phyloP scores from a whole-genome alignment of 2,888 invertebrate genomes.

The Drosophila testacea region DNA sequence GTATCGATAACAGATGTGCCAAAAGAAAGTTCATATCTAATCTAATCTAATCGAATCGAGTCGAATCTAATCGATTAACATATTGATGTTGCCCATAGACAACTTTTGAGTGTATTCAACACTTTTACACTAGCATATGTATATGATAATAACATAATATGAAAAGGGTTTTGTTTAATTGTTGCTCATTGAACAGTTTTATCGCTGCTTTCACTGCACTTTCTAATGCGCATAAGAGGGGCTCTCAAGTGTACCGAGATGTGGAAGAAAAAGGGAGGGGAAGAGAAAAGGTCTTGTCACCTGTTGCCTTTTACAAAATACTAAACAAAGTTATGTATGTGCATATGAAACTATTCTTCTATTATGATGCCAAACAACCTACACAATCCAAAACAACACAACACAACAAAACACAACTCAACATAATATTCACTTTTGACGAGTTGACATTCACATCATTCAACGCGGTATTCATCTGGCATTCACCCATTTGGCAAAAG shows the following conservation, averaged over 20 bases:
- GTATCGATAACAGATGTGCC: conserved; percentile 24
- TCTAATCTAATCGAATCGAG: conserved; percentile 27
- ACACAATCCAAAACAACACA: conserved; percentile 23
- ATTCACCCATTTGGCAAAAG: conserved; percentile 28
- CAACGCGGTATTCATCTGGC: conserved; percentile 14
- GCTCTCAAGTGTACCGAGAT: conserved; percentile 8
- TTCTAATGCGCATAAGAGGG: conserved; percentile 48
- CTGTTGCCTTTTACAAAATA: conserved; percentile 8
- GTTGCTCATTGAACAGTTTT: conserved; percentile 57
- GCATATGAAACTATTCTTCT: conserved; percentile 32
- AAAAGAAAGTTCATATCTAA: conserved; percentile 25
- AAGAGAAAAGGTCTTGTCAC: conserved; percentile 12
- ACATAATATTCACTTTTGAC: conserved; percentile 21
- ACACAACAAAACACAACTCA: conserved; percentile 24
- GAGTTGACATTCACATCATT: conserved; percentile 42
- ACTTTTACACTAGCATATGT: background rate
- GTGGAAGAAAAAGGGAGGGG: background rate
- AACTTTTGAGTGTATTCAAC: conserved; percentile 1
- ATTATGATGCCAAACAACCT: conserved; percentile 33
- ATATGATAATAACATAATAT: background rate
- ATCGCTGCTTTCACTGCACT: conserved; percentile 72
- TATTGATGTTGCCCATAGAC: conserved; percentile 14
- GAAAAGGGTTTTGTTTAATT: conserved; percentile 69
- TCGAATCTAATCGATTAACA: conserved; percentile 10
- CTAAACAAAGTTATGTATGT: conserved; percentile 10